These are phyloP conservation scores for Gopherus flavomarginatus DNA, from an alignment of 2,113 vertebrate species.

Conservation along the genomic window DNA sequence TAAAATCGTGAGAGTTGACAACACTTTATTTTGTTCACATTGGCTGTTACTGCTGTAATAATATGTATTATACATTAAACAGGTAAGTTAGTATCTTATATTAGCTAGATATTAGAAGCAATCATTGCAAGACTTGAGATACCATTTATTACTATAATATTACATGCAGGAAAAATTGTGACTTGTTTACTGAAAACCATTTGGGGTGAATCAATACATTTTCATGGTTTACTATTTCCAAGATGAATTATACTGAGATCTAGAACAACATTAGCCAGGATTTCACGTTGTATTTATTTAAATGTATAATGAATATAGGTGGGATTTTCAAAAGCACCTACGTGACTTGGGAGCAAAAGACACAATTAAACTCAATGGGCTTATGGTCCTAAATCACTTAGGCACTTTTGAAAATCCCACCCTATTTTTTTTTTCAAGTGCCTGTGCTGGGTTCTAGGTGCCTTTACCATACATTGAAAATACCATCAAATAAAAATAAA, in stretches of 20 bases:
- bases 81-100: neutral
- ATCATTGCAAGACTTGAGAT: neutral
- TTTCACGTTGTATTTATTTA: neutral
- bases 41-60: neutral
- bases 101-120: accelerated
- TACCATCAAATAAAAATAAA: no score
- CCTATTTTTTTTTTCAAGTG: no score
- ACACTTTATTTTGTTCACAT: neutral
- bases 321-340: neutral
- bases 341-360: neutral
- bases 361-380: no score
- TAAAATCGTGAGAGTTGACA: neutral
- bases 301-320: neutral
- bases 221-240: neutral
- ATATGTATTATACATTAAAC: neutral
- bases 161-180: neutral
- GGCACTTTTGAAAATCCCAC: no score
- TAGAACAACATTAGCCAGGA: neutral
- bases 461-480: no score
- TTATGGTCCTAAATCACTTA: no score
- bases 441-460: no score
- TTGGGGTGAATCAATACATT: neutral
- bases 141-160: neutral
- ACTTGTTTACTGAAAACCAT: neutral
- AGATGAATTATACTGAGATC: neutral